Evolutionary conservation across 1,140 invertebrate species (phyloP), one percentile per base, ranked within the genome.

Genomic region (Drosophila melanogaster): DNA sequence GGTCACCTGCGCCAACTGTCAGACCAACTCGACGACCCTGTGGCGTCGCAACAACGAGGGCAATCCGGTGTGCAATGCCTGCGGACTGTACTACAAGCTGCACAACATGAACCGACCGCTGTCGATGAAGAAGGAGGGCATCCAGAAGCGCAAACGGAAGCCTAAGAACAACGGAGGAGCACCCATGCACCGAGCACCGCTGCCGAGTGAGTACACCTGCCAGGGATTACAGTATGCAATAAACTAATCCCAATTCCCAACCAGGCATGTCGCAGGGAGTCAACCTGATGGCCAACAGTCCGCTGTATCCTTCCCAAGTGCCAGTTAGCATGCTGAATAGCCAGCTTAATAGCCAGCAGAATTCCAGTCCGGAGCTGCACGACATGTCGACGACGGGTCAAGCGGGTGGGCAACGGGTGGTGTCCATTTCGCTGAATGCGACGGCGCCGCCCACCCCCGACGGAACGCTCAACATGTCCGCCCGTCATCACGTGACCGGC

Each of bases 51-150:
- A 98, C 93, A 93, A 95, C 46, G 93, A 95, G 54, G 97, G 97
- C 10, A 97, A 98, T 92, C 96, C 97, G 4, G 97, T 98, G 6
- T 98, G 98, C 93, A 98, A 98, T 92, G 98, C 98, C 5, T 99
- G 98, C 92, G 98, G 98, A 2, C 94, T 98, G 5, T 99, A 98
- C 93, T 98, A 92, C 93, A 98, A 98, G 93, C 93, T 98, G 65
- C 98, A 99, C 92, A 95, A 95, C 61, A 96, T 99, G 79, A 96
- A 96, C 81, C 93, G 97, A 22, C 98, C 98, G 1, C 89, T 96
- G n/a, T 95, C 97, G 6, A 99, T 99, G 98, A 98, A 98, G 92
- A 99, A 99, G 92, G 98, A 99, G 80, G 95, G 95, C 47, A 99
- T 99, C 86, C 96, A 98, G 94, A 98, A 97, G 12, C 93, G 98